phyloP scores from a whole-genome alignment of 2,797 vertebrate species.

The Furcifer pardalis region DNA sequence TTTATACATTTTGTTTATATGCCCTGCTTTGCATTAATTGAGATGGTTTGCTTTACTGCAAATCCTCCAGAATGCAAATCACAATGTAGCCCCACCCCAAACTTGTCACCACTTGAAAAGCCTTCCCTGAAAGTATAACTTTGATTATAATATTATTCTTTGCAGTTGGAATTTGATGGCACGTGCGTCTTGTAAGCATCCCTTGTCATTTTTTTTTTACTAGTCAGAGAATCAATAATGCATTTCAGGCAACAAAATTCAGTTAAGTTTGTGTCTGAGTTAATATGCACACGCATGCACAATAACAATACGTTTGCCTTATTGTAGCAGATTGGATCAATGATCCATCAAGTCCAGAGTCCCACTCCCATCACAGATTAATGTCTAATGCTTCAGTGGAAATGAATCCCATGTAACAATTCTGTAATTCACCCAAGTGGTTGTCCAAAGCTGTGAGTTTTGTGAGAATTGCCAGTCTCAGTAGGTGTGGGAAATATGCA shows the following conservation, averaged over 20 bases:
- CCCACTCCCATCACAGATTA: not conserved
- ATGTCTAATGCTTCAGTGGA: not conserved
- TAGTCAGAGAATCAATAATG: not conserved
- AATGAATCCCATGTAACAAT: constrained; percentile 5
- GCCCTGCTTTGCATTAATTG: not conserved
- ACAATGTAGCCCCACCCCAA: no score
- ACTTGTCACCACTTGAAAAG: not conserved
- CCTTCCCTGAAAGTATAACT: not conserved
- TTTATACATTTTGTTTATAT: not conserved
- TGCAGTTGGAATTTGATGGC: not conserved
- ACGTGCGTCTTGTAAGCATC: not conserved
- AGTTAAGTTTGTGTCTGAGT: not conserved
- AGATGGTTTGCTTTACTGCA: not conserved
- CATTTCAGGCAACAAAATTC: not conserved
- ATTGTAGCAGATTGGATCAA: constrained; percentile 1
- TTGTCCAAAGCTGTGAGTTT: not conserved
- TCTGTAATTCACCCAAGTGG: constrained; percentile 15
- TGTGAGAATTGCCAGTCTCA: not conserved
- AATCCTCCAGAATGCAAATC: not conserved
- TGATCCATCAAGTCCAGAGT: constrained; percentile 15
- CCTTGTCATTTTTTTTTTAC: not conserved
- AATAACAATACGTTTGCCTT: not conserved
- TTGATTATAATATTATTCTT: not conserved
- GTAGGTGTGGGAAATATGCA: not conserved
- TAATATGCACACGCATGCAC: constrained; percentile 1